These are phyloP conservation scores for Eurystomus gularis DNA, from an alignment of 2,113 vertebrate species.

Conservation along the genomic window DNA sequence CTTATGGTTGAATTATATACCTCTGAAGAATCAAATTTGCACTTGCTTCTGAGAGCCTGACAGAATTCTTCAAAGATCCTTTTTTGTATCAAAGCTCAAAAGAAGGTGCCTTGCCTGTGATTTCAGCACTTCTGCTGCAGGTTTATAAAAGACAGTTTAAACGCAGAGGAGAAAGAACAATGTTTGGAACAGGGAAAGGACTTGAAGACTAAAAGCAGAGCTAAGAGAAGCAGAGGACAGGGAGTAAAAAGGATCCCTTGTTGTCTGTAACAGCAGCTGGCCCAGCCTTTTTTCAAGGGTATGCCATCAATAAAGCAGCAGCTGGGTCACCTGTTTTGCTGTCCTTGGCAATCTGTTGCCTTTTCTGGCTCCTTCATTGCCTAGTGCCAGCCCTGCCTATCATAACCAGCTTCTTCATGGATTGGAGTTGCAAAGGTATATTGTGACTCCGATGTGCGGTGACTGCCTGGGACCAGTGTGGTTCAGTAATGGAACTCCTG, in stretches of 20 bases:
- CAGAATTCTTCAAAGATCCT: constrained; percentile 39
- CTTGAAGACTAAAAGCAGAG: neutral
- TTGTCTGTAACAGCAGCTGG: neutral
- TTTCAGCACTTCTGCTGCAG: neutral
- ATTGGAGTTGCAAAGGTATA: neutral
- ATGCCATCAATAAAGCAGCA: neutral
- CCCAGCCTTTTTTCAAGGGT: neutral
- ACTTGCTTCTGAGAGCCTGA: neutral
- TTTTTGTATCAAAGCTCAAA: neutral
- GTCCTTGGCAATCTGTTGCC: neutral
- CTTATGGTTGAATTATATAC: neutral
- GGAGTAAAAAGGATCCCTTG: neutral
- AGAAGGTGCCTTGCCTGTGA: neutral
- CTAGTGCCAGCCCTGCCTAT: neutral
- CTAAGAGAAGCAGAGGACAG: neutral
- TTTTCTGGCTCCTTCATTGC: neutral
- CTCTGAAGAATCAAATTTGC: constrained; percentile 39
- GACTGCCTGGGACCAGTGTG: neutral
- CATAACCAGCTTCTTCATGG: neutral
- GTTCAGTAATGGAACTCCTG: neutral
- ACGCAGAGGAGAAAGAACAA: neutral
- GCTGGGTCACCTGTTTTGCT: neutral
- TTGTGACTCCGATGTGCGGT: neutral
- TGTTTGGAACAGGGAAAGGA: neutral
- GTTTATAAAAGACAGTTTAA: neutral